A percentile compares a stretch with the other conserved stretches of the same genome.
These are phyloP conservation scores for Diachasma alloeum DNA, from an alignment of 1,140 invertebrate genomes.

Conservation along the genomic window DNA sequence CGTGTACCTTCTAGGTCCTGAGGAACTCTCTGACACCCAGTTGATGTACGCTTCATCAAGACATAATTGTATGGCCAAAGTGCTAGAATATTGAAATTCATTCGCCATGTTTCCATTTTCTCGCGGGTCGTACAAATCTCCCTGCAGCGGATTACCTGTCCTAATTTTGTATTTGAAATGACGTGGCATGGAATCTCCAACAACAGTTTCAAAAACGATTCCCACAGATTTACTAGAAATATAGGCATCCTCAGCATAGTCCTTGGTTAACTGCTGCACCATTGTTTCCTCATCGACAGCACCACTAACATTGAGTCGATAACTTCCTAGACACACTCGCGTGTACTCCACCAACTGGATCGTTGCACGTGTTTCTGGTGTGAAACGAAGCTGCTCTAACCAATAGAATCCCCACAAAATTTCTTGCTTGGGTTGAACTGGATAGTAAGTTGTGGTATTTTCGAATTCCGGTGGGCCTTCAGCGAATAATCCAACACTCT, in stretches of 20 bases:
- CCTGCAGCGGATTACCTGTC: constrained; percentile 41
- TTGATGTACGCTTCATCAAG: constrained; percentile 52
- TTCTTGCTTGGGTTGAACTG: too few relatives aligned
- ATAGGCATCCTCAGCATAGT: constrained; percentile 29
- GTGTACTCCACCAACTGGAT: too few relatives aligned
- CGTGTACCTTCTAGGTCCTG: not conserved
- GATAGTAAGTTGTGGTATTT: too few relatives aligned
- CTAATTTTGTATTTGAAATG: constrained; percentile 52
- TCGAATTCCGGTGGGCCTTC: too few relatives aligned
- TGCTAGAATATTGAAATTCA: constrained; percentile 16
- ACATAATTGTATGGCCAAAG: constrained; percentile 54
- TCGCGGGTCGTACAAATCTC: constrained; percentile 39
- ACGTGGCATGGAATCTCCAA: constrained; percentile 35
- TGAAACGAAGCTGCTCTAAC: too few relatives aligned
- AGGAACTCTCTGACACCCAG: constrained; percentile 10
- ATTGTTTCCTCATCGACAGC: constrained; percentile 51
- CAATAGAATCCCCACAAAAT: too few relatives aligned
- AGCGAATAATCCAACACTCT: too few relatives aligned
- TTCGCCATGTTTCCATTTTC: constrained; percentile 28
- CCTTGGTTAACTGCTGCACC: constrained; percentile 40
- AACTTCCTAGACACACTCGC: too few relatives aligned
- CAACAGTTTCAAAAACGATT: constrained; percentile 49
- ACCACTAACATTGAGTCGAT: constrained; percentile 18
- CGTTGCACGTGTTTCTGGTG: too few relatives aligned
- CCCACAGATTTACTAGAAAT: constrained; percentile 22